Percentiles rank a stretch among this genome's conserved stretches.
These are phyloP conservation scores for Poeciliopsis paucimaculata DNA, from an alignment of 2,797 vertebrate genomes.

Conservation along the genomic window DNA sequence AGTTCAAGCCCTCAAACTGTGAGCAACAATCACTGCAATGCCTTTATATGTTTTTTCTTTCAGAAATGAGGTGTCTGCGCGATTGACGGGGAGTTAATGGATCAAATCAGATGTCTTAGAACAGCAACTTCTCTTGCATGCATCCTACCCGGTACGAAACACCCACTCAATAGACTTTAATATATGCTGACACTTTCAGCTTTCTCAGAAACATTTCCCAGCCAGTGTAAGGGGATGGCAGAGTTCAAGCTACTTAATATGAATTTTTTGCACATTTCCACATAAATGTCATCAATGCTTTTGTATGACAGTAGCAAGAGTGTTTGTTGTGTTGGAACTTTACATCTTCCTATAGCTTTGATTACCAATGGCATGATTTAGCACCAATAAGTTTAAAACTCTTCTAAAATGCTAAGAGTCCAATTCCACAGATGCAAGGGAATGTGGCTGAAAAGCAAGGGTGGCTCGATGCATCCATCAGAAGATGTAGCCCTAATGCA, in stretches of 20 bases:
- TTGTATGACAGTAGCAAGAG: neutral
- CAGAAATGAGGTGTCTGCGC: constrained; percentile 42
- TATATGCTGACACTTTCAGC: constrained; percentile 29
- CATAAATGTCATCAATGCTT: constrained; percentile 7
- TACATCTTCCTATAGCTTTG: neutral
- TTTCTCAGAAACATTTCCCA: neutral
- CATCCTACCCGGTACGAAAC: constrained; percentile 29
- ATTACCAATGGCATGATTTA: neutral
- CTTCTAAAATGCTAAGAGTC: neutral
- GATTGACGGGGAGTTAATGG: constrained; percentile 64
- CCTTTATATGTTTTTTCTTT: constrained; percentile 46
- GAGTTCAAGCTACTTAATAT: constrained; percentile 26
- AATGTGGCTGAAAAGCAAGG: neutral
- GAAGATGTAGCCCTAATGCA: neutral
- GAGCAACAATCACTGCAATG: constrained; percentile 37
- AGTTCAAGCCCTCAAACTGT: constrained; percentile 71
- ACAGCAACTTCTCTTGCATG: neutral
- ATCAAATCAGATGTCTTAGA: constrained; percentile 49
- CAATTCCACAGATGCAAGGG: neutral
- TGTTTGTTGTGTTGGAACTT: neutral
- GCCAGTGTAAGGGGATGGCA: constrained; percentile 2
- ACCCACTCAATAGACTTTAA: constrained; percentile 38
- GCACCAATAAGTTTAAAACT: neutral
- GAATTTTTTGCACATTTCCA: constrained; percentile 18
- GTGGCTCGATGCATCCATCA: neutral